Evolutionary conservation across 2,113 vertebrate species (phyloP).

Genomic region (Harpagus bidentatus): DNA sequence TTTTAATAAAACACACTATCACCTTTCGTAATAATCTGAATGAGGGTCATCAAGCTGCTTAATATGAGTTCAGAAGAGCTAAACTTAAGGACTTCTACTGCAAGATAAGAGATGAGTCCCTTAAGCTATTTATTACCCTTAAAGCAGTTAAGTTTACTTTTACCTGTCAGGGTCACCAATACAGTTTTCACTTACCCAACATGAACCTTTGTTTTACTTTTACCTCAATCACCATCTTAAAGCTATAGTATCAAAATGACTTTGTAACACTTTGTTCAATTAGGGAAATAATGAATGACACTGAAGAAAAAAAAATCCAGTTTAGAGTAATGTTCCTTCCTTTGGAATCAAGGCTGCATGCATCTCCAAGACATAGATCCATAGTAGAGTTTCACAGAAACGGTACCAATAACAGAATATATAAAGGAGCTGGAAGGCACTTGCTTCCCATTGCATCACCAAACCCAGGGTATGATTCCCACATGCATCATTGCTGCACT

Average conservation of each 20-base stretch:
- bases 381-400: background rate
- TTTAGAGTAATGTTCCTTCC: background rate
- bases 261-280: background rate
- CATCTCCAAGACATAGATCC: background rate
- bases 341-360: background rate
- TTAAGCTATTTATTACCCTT: background rate
- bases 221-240: background rate
- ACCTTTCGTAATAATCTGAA: background rate
- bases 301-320: background rate
- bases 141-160: background rate
- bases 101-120: fast-evolving
- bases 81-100: background rate
- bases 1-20: background rate
- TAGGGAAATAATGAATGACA: background rate
- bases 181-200: background rate
- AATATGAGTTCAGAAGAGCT: background rate
- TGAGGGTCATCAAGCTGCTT: background rate
- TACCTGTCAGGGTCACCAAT: background rate
- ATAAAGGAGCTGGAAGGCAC: background rate
- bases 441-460: background rate
- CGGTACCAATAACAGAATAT: background rate
- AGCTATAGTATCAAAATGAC: background rate
- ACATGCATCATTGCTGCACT: fast-evolving
- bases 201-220: background rate
- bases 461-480: background rate